Percentiles rank a stretch among this genome's conserved stretches.
Evolutionary conservation across 2,797 vertebrate genomes (phyloP).

Genomic region (Denticeps clupeoides): DNA sequence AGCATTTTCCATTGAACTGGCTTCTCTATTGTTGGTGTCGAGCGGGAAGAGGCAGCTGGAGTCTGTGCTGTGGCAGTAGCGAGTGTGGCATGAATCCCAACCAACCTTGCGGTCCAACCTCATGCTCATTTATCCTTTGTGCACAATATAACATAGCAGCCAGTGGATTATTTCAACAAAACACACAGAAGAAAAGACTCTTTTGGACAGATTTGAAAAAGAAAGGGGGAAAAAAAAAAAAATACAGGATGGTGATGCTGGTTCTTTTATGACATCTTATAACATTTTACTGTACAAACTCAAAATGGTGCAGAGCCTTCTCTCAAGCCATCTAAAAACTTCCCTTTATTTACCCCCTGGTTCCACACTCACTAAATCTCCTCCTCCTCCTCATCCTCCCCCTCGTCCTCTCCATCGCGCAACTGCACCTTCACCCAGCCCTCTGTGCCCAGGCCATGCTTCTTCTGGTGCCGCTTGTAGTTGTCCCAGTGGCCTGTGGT

Average conservation of each 20-base stretch:
- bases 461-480: slow-evolving; percentile 97
- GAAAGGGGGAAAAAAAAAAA: slow-evolving; percentile 17
- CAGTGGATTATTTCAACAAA: slow-evolving; percentile 41
- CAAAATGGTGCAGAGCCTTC: neutral
- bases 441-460: slow-evolving; percentile 74
- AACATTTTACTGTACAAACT: slow-evolving; percentile 37
- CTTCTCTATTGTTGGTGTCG: too few relatives aligned
- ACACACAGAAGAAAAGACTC: slow-evolving; percentile 32
- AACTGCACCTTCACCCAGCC: slow-evolving; percentile 69
- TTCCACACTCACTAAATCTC: slow-evolving; percentile 14
- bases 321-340: neutral
- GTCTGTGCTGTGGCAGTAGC: too few relatives aligned
- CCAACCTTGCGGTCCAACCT: slow-evolving; percentile 13
- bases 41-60: slow-evolving; percentile 2
- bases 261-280: slow-evolving; percentile 36
- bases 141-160: slow-evolving; percentile 56
- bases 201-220: slow-evolving; percentile 30
- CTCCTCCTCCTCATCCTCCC: slow-evolving; percentile 25
- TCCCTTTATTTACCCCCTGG: slow-evolving; percentile 29
- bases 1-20: too few relatives aligned
- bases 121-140: slow-evolving; percentile 28
- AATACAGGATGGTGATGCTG: slow-evolving; percentile 47
- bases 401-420: slow-evolving; percentile 32
- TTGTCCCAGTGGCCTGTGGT: slow-evolving; percentile 99
- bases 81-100: slow-evolving; percentile 6